phyloP scores from a whole-genome alignment of 2,113 vertebrate genomes.

The Lates calcarifer region DNA sequence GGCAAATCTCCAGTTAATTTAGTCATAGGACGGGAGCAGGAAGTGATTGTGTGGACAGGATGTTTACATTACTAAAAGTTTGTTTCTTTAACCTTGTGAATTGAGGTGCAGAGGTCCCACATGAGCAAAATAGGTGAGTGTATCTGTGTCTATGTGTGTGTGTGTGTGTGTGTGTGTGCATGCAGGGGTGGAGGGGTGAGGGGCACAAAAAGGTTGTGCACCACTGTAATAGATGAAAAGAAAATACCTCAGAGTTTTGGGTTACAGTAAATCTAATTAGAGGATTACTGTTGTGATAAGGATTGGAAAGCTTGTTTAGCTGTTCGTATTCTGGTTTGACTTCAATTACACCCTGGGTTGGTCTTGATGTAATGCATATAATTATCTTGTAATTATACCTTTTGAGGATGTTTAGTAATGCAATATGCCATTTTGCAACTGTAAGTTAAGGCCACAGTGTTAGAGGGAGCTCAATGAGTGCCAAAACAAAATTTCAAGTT shows the following conservation, averaged over 20 bases:
- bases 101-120: slow-evolving; percentile 41
- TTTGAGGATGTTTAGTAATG: slow-evolving; percentile 72
- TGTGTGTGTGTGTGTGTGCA: not conserved
- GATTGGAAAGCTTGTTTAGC: slow-evolving; percentile 63
- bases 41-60: slow-evolving; percentile 66
- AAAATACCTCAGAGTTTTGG: slow-evolving; percentile 47
- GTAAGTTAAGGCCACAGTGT: slow-evolving; percentile 51
- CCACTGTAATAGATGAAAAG: slow-evolving; percentile 54
- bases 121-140: slow-evolving; percentile 46
- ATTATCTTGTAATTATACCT: slow-evolving; percentile 76
- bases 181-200: slow-evolving; percentile 1
- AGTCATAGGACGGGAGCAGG: slow-evolving; percentile 71
- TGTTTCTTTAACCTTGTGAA: slow-evolving; percentile 66
- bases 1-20: slow-evolving; percentile 63
- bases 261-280: slow-evolving; percentile 71
- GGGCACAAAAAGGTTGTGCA: slow-evolving; percentile 32
- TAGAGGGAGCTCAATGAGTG: slow-evolving; percentile 26
- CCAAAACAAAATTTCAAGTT: slow-evolving; percentile 45
- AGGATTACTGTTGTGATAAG: slow-evolving; percentile 74
- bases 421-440: slow-evolving; percentile 65
- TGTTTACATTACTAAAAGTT: slow-evolving; percentile 68
- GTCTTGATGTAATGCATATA: slow-evolving; percentile 70
- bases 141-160: not conserved
- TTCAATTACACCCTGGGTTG: slow-evolving; percentile 63
- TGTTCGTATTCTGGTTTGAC: slow-evolving; percentile 51